phyloP scores from a whole-genome alignment of 2,113 vertebrate species.

The Tonatia bakeri region DNA sequence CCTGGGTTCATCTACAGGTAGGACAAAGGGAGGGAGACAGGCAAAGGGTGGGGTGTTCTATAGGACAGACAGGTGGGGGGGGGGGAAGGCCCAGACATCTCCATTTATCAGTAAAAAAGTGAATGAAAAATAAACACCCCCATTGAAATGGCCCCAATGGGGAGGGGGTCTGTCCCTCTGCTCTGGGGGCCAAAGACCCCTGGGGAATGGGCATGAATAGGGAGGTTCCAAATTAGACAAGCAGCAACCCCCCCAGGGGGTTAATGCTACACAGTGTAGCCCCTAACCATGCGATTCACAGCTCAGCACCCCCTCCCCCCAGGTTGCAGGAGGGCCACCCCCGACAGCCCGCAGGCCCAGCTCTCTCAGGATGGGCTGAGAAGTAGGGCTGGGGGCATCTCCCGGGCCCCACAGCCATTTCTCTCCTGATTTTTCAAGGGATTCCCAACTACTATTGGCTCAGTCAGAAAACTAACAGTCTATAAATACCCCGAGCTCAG shows the following conservation, averaged over 20 bases:
- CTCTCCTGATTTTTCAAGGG: conserved; percentile 53
- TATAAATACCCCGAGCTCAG: conserved; percentile 77
- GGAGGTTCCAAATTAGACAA: conserved; percentile 53
- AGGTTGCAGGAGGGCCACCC: neutral
- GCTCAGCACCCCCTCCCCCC: conserved; percentile 47
- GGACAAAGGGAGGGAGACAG: neutral
- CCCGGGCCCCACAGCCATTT: neutral
- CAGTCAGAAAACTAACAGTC: conserved; percentile 76
- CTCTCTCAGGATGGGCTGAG: neutral
- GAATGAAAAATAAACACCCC: conserved; percentile 25
- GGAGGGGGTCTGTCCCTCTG: neutral
- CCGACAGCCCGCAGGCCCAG: conserved; percentile 9
- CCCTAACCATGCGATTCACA: conserved; percentile 46
- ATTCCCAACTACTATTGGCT: conserved; percentile 75
- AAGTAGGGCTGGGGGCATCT: neutral
- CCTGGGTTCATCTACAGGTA: conserved; percentile 36
- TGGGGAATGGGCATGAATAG: neutral
- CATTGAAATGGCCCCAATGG: conserved; percentile 25
- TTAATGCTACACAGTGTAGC: conserved; percentile 65
- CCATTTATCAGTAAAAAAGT: conserved; percentile 37
- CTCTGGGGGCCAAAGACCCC: neutral
- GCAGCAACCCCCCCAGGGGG: conserved; percentile 54
- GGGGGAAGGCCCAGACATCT: conserved; percentile 9
- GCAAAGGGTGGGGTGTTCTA: neutral
- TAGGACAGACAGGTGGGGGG: neutral